phyloP scores from a whole-genome alignment of 2,888 invertebrate species.

The Pandemis cinnamomeana region DNA sequence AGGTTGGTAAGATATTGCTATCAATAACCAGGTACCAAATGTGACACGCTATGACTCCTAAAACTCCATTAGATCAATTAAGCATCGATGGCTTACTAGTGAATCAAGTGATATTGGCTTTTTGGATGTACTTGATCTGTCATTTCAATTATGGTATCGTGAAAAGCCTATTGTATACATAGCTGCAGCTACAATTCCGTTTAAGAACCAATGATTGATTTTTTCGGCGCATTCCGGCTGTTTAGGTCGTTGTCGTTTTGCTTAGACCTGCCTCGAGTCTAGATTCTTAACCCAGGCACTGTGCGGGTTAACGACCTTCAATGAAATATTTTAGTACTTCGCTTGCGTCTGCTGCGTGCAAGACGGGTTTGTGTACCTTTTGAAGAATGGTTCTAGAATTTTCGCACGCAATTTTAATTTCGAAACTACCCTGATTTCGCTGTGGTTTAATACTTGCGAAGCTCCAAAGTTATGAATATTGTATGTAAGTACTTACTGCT shows the following conservation, averaged over 20 bases:
- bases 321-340: constrained; percentile 16
- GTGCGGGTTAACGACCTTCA: constrained; percentile 23
- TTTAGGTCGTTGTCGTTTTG: constrained; percentile 21
- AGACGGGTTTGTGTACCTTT: constrained; percentile 3
- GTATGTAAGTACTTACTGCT: not conserved
- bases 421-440: not conserved
- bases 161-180: not conserved
- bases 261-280: constrained; percentile 19
- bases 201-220: constrained; percentile 5
- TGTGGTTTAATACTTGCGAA: not conserved
- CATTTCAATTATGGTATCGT: constrained; percentile 22
- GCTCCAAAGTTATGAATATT: constrained; percentile 10
- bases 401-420: not conserved
- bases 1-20: not conserved
- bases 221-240: constrained; percentile 11
- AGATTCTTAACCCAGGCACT: constrained; percentile 17
- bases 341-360: not conserved
- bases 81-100: constrained; percentile 27
- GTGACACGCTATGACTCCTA: not conserved
- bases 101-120: constrained; percentile 24
- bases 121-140: constrained; percentile 12
- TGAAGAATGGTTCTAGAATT: not conserved
- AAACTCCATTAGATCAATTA: constrained; percentile 25
- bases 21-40: not conserved
- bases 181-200: not conserved